These are phyloP conservation scores for Asarcornis scutulata DNA, from an alignment of 2,113 vertebrate species.

Conservation along the genomic window DNA sequence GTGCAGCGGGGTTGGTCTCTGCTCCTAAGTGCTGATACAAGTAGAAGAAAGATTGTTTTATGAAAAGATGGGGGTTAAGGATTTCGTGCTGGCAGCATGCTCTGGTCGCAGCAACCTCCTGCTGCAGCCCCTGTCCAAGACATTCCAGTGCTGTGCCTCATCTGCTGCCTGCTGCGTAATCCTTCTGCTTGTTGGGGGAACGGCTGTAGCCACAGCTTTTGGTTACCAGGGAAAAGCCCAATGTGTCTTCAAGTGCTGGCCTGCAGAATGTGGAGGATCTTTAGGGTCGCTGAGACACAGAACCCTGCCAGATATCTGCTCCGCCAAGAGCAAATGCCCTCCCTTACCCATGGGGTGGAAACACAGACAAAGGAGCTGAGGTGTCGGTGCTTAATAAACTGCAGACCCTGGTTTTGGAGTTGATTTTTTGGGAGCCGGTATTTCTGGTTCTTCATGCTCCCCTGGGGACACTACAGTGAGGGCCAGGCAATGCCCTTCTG, in stretches of 20 bases:
- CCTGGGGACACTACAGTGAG: fast-evolving
- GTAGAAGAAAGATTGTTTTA: neutral
- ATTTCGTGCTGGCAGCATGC: neutral
- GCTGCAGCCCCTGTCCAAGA: neutral
- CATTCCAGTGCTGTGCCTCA: slow-evolving; percentile 31
- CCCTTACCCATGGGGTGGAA: neutral
- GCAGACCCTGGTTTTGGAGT: neutral
- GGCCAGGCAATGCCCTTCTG: neutral
- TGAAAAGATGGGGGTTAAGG: fast-evolving
- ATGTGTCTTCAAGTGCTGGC: neutral
- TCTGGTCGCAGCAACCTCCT: neutral
- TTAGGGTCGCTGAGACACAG: no score
- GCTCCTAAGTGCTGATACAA: neutral
- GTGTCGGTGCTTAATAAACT: neutral
- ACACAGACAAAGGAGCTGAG: fast-evolving
- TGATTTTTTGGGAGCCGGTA: neutral
- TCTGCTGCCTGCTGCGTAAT: neutral
- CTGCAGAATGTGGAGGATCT: neutral
- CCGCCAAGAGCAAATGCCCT: neutral
- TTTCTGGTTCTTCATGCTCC: neutral
- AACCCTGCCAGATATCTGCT: neutral
- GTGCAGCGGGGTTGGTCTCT: fast-evolving
- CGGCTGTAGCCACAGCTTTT: neutral
- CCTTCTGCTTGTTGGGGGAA: neutral
- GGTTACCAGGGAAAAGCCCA: neutral